phyloP scores from a whole-genome alignment of 2,888 invertebrate species.

The Gymnoscelis rufifasciata region DNA sequence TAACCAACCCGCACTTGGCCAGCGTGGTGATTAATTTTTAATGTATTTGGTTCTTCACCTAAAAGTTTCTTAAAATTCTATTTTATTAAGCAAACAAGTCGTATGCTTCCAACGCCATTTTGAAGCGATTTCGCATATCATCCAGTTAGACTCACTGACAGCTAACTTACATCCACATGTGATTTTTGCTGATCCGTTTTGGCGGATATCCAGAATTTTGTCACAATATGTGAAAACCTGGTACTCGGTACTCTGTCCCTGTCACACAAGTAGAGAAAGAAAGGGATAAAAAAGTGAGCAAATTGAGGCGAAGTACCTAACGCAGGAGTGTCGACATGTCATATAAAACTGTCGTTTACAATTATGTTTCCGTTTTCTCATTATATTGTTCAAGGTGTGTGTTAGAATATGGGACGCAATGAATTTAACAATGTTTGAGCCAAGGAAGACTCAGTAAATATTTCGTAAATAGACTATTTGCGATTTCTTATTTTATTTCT shows the following conservation, averaged over 20 bases:
- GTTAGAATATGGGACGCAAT: no score
- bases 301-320: constrained; percentile 15
- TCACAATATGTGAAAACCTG: constrained; percentile 23
- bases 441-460: no score
- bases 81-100: neutral
- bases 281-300: constrained; percentile 16
- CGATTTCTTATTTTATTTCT: no score
- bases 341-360: constrained; percentile 8
- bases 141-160: constrained; percentile 19
- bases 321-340: constrained; percentile 13
- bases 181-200: constrained; percentile 24
- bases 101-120: constrained; percentile 19
- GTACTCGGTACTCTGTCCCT: constrained; percentile 14
- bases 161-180: constrained; percentile 17
- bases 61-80: neutral
- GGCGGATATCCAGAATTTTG: constrained; percentile 26
- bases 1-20: no score
- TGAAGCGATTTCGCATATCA: constrained; percentile 27
- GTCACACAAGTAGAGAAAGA: constrained; percentile 17
- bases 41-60: no score
- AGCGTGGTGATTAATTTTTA: no score
- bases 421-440: no score
- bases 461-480: no score
- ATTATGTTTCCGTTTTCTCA: neutral
- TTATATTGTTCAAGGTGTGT: neutral